These are phyloP conservation scores for Nothocercus julius DNA, from an alignment of 2,113 vertebrate species.

Conservation along the genomic window DNA sequence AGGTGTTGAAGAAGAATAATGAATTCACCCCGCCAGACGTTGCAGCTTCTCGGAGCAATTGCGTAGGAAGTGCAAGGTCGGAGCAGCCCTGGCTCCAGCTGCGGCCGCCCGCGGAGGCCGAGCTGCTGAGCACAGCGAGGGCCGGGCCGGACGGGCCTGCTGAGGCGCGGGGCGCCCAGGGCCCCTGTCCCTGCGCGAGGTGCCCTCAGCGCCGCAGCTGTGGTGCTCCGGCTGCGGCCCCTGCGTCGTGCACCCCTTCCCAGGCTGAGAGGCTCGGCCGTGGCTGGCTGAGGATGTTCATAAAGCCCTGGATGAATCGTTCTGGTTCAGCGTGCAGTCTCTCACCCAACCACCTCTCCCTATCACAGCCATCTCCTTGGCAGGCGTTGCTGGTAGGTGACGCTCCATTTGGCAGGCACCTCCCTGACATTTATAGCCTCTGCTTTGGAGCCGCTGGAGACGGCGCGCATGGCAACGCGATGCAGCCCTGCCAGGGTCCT, in stretches of 20 bases:
- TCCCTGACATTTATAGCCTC: slow-evolving; percentile 31
- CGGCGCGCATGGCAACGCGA: neutral
- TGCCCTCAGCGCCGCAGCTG: neutral
- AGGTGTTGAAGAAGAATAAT: neutral
- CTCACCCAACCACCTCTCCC: neutral
- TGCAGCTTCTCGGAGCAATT: neutral
- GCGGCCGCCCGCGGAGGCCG: neutral
- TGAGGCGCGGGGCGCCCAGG: no score
- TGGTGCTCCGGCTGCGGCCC: neutral
- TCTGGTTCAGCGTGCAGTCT: neutral
- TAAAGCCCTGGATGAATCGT: slow-evolving; percentile 2
- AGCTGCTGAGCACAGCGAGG: neutral
- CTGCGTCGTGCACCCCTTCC: neutral
- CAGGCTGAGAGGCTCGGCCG: neutral
- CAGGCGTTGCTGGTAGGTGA: neutral
- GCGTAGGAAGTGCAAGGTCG: neutral
- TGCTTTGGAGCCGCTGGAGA: slow-evolving; percentile 6
- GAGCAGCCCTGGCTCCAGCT: neutral
- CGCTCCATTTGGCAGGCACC: neutral
- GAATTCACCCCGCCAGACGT: neutral
- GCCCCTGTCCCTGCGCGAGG: neutral
- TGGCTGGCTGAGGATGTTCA: neutral
- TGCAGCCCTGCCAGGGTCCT: neutral
- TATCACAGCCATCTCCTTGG: neutral
- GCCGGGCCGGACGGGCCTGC: no score